These are phyloP conservation scores for Archocentrus centrarchus DNA, from an alignment of 2,113 vertebrate species.

Conservation along the genomic window DNA sequence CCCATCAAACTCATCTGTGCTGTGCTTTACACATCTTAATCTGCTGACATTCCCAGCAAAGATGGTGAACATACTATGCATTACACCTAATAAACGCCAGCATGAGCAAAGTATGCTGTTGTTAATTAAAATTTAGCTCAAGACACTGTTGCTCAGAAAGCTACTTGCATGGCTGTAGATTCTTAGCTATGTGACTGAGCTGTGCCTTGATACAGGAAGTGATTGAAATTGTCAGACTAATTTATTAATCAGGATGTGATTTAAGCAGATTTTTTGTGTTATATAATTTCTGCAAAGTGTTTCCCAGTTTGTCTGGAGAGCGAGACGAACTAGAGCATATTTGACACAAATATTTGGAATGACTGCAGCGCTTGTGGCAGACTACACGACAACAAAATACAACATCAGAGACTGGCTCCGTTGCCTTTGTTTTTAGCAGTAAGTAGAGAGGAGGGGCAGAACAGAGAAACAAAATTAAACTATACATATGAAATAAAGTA, in stretches of 20 bases:
- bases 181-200: background rate
- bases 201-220: background rate
- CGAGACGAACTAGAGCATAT: background rate
- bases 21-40: background rate
- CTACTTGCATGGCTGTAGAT: background rate
- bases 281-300: background rate
- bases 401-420: background rate
- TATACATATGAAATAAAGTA: background rate
- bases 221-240: background rate
- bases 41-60: background rate
- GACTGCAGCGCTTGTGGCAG: background rate
- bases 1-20: background rate
- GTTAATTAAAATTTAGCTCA: too few relatives aligned
- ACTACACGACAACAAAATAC: background rate
- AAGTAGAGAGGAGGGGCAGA: accelerated
- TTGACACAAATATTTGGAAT: background rate
- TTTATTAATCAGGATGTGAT: background rate
- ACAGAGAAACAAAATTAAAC: background rate
- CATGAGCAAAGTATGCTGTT: background rate
- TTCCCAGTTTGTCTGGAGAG: background rate
- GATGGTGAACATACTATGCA: background rate
- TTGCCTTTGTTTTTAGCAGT: conserved; percentile 1
- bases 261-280: background rate
- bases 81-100: background rate
- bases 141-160: background rate